Percentiles rank a stretch among this genome's conserved stretches.
Conservation (phyloP, 2,888 invertebrate genomes). For the Limnephilus rhombicus region DNA sequence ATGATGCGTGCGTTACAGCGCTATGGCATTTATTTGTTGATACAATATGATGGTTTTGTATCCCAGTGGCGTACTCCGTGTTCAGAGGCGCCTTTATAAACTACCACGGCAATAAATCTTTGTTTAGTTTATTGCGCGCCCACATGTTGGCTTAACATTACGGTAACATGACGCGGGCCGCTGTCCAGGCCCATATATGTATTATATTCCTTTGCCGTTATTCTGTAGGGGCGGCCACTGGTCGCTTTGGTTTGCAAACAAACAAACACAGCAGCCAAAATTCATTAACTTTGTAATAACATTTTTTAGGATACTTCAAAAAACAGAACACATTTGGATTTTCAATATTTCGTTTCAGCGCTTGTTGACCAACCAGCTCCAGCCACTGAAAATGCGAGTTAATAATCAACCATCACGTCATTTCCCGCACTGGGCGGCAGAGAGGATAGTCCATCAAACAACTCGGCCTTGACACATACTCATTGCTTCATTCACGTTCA, state of each 20-base stretch:
- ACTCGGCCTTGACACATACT: too few relatives aligned
- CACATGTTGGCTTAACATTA: constrained; percentile 56
- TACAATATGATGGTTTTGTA: constrained; percentile 1
- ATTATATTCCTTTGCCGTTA: neutral
- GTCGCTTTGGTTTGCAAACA: neutral
- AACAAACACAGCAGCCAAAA: neutral
- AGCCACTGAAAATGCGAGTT: neutral
- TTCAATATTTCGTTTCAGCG: neutral
- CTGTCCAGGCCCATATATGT: constrained; percentile 15
- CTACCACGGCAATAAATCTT: constrained; percentile 61
- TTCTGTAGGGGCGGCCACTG: neutral
- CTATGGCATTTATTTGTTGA: neutral
- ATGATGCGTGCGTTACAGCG: neutral
- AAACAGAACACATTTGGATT: neutral
- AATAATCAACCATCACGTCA: too few relatives aligned
- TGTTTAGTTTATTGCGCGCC: constrained; percentile 62
- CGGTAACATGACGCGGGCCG: constrained; percentile 56
- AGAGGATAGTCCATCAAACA: too few relatives aligned
- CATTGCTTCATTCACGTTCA: too few relatives aligned
- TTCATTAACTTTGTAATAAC: neutral
- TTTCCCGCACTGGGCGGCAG: too few relatives aligned
- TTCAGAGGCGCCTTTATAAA: constrained; percentile 46
- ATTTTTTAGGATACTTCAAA: neutral
- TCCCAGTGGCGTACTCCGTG: constrained; percentile 8
- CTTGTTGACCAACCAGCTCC: neutral